A percentile compares a stretch with the other conserved stretches of the same genome.
phyloP scores from a whole-genome alignment of 2,113 vertebrate genomes.

The Callipepla californica region DNA sequence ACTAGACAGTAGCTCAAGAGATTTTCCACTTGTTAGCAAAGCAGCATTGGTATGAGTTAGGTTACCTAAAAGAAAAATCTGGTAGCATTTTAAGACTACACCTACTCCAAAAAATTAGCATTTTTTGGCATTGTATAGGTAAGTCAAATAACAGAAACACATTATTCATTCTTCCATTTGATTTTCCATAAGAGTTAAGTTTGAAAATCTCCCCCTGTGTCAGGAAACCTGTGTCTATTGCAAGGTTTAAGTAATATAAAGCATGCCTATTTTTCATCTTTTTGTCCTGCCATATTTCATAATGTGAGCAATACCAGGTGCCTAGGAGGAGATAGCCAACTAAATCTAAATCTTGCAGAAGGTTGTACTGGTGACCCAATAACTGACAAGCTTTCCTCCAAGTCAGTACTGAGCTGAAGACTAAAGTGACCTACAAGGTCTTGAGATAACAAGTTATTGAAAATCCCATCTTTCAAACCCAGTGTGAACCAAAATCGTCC shows the following conservation, averaged over 20 bases:
- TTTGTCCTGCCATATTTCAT: conserved; percentile 39
- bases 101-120: background rate
- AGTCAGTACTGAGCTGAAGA: background rate
- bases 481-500: background rate
- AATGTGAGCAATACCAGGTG: conserved; percentile 9
- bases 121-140: background rate
- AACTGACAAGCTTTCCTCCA: background rate
- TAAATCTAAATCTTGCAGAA: background rate
- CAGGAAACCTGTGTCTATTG: background rate
- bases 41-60: background rate
- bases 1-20: background rate
- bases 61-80: background rate
- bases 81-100: background rate
- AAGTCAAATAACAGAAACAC: background rate
- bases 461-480: background rate
- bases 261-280: background rate
- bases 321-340: background rate
- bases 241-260: conserved; percentile 10
- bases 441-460: background rate
- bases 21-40: background rate
- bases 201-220: background rate
- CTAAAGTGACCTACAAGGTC: background rate
- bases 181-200: background rate
- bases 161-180: background rate
- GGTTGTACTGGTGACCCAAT: background rate